These are phyloP conservation scores for Pogona vitticeps DNA, from an alignment of 2,113 vertebrate species.

Conservation along the genomic window DNA sequence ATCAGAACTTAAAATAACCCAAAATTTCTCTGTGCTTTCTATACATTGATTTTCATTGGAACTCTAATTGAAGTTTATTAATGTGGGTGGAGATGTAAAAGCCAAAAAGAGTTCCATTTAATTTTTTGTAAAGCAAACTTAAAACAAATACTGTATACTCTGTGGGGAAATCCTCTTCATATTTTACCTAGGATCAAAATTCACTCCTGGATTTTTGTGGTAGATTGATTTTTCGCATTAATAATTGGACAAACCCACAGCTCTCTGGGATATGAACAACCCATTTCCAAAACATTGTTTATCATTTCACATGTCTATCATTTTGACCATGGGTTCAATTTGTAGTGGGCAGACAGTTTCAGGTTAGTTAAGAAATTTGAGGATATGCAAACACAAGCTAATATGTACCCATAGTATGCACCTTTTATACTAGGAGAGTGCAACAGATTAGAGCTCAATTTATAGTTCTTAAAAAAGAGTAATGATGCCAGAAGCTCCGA, in stretches of 20 bases:
- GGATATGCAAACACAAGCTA: neutral
- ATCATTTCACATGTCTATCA: neutral
- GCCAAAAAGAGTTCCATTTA: conserved; percentile 6
- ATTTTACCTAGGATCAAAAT: neutral
- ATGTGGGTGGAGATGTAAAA: conserved; percentile 1
- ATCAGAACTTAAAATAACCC: conserved; percentile 26
- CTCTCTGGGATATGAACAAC: neutral
- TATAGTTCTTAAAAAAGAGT: too few species aligned
- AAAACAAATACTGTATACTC: neutral
- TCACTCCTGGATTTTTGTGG: neutral
- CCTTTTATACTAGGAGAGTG: too few species aligned
- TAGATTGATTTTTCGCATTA: neutral
- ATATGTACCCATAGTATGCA: too few species aligned
- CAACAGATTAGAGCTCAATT: too few species aligned
- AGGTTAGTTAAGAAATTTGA: neutral
- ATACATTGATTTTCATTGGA: conserved; percentile 31
- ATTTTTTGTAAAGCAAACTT: neutral
- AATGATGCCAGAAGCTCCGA: too few species aligned
- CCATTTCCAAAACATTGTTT: neutral
- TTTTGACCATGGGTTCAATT: neutral
- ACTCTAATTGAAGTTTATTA: conserved; percentile 27
- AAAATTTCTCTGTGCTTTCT: conserved; percentile 14
- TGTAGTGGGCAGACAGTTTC: neutral
- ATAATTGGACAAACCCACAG: neutral
- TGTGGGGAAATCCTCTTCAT: neutral